These are phyloP conservation scores for Deilephila porcellus DNA, from an alignment of 2,888 invertebrate species.

Conservation along the genomic window DNA sequence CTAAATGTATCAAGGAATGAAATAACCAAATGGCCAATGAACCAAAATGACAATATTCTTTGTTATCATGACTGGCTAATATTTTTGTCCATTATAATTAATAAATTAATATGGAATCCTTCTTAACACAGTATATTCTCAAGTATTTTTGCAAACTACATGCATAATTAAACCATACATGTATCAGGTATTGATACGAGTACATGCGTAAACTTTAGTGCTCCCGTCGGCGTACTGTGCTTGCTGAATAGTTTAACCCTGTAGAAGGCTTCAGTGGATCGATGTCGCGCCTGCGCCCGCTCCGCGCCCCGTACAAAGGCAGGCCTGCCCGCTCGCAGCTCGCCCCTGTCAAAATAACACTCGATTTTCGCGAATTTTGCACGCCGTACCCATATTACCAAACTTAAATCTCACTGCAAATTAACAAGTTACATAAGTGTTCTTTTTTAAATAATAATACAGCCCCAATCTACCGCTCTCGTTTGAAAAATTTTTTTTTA, in stretches of 20 bases:
- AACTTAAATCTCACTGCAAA: slow-evolving; percentile 25
- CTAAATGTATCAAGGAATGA: too few species aligned
- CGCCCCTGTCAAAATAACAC: slow-evolving; percentile 76
- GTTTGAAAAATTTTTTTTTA: slow-evolving; percentile 39
- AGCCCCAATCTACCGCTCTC: slow-evolving; percentile 32
- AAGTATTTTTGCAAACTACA: not conserved
- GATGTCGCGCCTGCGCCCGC: slow-evolving; percentile 73
- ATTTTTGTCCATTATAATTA: too few species aligned
- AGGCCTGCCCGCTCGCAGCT: slow-evolving; percentile 65
- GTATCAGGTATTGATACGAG: not conserved
- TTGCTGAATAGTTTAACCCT: slow-evolving; percentile 51
- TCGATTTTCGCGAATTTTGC: slow-evolving; percentile 61
- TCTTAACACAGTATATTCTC: too few species aligned
- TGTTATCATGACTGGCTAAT: too few species aligned
- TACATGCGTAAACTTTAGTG: slow-evolving; percentile 26
- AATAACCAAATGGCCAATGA: too few species aligned
- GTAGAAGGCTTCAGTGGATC: slow-evolving; percentile 68
- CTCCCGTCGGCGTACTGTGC: slow-evolving; percentile 41
- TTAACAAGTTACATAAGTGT: slow-evolving; percentile 29
- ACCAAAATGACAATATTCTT: too few species aligned
- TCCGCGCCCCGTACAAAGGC: slow-evolving; percentile 71
- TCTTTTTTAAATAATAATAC: slow-evolving; percentile 19
- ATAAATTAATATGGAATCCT: too few species aligned
- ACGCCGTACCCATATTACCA: slow-evolving; percentile 47
- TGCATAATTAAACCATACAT: not conserved